phyloP scores from a whole-genome alignment of 2,797 vertebrate genomes.

The Malacoraja senta region DNA sequence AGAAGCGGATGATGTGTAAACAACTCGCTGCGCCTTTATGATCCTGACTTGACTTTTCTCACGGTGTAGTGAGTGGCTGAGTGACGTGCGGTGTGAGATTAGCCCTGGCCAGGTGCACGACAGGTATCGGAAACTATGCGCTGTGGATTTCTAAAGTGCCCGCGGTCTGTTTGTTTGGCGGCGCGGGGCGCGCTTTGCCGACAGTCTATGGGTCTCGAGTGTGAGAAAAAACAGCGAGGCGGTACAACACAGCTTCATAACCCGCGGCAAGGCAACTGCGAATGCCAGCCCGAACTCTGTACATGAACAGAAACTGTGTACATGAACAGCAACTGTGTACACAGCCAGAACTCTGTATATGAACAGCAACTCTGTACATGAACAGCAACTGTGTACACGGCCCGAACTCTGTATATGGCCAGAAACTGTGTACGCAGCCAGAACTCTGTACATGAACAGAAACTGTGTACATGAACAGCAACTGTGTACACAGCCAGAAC shows the following conservation, averaged over 20 bases:
- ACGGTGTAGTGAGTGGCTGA: conserved; percentile 62
- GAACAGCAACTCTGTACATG: too few species aligned
- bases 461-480: too few species aligned
- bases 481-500: too few species aligned
- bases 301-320: too few species aligned
- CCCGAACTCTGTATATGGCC: too few species aligned
- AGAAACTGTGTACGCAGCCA: too few species aligned
- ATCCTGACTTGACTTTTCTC: conserved; percentile 57
- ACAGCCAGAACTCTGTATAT: too few species aligned
- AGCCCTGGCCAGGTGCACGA: conserved; percentile 73
- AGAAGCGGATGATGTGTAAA: not conserved
- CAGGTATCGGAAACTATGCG: conserved; percentile 54
- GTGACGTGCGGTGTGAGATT: conserved; percentile 75
- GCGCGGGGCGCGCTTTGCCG: conserved; percentile 60
- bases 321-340: too few species aligned
- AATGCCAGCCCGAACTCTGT: conserved; percentile 34
- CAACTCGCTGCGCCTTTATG: conserved; percentile 3
- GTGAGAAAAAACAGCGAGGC: conserved; percentile 84
- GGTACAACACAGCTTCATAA: conserved; percentile 46
- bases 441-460: too few species aligned
- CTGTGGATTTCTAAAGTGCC: conserved; percentile 52
- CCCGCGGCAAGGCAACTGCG: conserved; percentile 49
- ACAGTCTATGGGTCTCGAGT: conserved; percentile 72
- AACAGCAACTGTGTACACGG: too few species aligned
- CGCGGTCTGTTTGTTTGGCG: conserved; percentile 54